These are phyloP conservation scores for Centropyge bicolor DNA, from an alignment of 2,797 vertebrate species.

Conservation along the genomic window DNA sequence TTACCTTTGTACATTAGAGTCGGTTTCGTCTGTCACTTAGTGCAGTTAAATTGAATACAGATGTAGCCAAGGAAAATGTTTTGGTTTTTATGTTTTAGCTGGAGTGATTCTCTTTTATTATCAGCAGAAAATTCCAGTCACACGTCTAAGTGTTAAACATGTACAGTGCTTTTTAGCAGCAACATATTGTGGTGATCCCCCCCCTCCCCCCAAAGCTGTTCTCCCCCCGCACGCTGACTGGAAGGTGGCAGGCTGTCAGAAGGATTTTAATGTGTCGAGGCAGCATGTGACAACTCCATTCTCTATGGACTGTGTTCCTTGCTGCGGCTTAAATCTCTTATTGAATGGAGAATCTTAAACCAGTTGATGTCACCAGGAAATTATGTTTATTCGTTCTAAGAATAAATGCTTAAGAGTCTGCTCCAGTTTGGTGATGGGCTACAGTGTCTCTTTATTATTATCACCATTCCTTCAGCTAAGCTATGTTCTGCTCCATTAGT, in stretches of 20 bases:
- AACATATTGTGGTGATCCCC: constrained; percentile 46
- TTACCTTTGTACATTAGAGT: constrained; percentile 21
- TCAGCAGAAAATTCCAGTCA: constrained; percentile 20
- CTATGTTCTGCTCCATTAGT: constrained; percentile 36
- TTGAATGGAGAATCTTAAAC: constrained; percentile 74
- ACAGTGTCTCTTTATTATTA: constrained; percentile 30
- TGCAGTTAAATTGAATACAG: constrained; percentile 39
- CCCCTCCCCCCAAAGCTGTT: constrained; percentile 40
- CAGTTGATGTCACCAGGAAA: constrained; percentile 73
- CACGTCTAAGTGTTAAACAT: constrained; percentile 31
- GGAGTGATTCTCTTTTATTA: constrained; percentile 9
- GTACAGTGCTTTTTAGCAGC: constrained; percentile 22
- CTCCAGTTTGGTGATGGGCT: constrained; percentile 53
- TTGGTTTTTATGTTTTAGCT: constrained; percentile 10
- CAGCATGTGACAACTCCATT: constrained; percentile 80
- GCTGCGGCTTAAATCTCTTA: constrained; percentile 70
- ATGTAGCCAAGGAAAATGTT: constrained; percentile 18
- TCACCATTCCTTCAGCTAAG: constrained; percentile 39
- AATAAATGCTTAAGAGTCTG: constrained; percentile 72
- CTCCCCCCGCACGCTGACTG: constrained; percentile 52
- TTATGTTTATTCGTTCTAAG: constrained; percentile 77
- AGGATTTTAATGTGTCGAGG: constrained; percentile 72
- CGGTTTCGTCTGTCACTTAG: constrained; percentile 21
- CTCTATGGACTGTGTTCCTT: constrained; percentile 70
- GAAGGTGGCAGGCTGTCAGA: constrained; percentile 74